Base-by-base conservation (phyloP, 2,113 vertebrate genomes). In the Suncus etruscus region DNA sequence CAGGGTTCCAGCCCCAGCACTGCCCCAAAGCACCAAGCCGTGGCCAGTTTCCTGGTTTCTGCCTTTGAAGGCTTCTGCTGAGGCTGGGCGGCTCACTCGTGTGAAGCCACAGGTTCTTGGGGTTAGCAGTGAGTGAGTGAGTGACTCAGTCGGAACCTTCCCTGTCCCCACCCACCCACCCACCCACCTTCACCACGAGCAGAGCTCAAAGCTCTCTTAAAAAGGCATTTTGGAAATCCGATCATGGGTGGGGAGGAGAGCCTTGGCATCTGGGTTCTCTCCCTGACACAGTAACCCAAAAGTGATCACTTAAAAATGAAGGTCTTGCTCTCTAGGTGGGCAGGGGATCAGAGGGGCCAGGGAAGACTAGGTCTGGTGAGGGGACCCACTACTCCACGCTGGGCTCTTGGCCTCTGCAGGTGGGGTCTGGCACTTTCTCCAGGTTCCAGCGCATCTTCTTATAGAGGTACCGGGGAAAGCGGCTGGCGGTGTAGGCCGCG, bases 361-460 rank as follows among this genome's bases (percentile, higher is more conserved):
- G 47, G 24, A 65, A 72, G 32, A 72, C 20, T 78, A 58, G 58
- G 83, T 93, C 54, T 69, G 82, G 50, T 27, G 22, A 73, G 80
- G 78, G 45, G 16, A 98, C 98, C 98, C 96, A 99, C 98, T 98
- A 98, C 50, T 98, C 97, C 73, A 97, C 97, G 11, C 50, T 91
- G 66, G 86, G 4, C 15, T 79, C 82, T 82, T 93, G 92, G 45
- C 83, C 94, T 4, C 45, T 47, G 84, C 90, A 24, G 15, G 32
- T 47, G 32, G 50, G 86, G 39, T 68, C 58, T 29, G 88, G 82
- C 31, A 85, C 89, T 61, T 83, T 92, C 83, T 97, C 97, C 78
- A 99, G 97, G 12, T 99, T 99, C 98, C 98, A 99, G 51, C 98
- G 98, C 98, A 99, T 98, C 92, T 98, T 97, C 95, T 99, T 99